Evolutionary conservation across 2,888 invertebrate genomes (phyloP).

Genomic region (Ornithoptera alexandrae): DNA sequence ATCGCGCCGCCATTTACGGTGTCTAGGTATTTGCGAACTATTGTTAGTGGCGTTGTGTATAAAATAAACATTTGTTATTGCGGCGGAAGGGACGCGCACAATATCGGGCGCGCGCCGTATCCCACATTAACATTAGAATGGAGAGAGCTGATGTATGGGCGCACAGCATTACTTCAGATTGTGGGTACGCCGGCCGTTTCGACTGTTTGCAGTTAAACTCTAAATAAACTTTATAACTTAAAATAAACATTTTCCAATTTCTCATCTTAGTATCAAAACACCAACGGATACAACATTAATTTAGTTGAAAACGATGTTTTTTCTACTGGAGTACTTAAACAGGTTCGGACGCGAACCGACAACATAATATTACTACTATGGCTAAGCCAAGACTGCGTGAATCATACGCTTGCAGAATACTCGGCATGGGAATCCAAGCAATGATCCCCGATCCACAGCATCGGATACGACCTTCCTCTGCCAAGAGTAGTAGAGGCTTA

Average conservation of each 20-base stretch:
- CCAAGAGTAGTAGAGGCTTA: too few species aligned
- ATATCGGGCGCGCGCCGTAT: constrained; percentile 62
- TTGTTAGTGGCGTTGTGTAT: constrained; percentile 80
- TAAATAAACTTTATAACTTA: not conserved
- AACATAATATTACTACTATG: too few species aligned
- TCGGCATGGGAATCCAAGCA: too few species aligned
- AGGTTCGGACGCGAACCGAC: too few species aligned
- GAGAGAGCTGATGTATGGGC: constrained; percentile 72
- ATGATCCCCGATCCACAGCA: too few species aligned
- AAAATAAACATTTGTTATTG: constrained; percentile 80
- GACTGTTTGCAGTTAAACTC: not conserved
- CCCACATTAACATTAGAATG: constrained; percentile 78
- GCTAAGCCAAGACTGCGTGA: too few species aligned
- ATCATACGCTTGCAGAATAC: too few species aligned
- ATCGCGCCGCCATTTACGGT: constrained; percentile 72
- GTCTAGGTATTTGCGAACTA: constrained; percentile 80
- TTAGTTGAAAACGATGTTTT: not conserved
- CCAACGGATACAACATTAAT: not conserved
- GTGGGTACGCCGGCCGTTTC: constrained; percentile 31
- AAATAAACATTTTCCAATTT: not conserved
- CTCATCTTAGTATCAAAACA: not conserved
- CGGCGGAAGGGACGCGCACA: constrained; percentile 66
- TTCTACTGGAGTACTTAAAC: not conserved
- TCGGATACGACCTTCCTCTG: too few species aligned
- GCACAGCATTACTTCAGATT: constrained; percentile 45